Percentiles rank a stretch among this genome's conserved stretches.
Evolutionary conservation across 1,140 invertebrate species (phyloP).

Genomic region (Lepidurus packardi): DNA sequence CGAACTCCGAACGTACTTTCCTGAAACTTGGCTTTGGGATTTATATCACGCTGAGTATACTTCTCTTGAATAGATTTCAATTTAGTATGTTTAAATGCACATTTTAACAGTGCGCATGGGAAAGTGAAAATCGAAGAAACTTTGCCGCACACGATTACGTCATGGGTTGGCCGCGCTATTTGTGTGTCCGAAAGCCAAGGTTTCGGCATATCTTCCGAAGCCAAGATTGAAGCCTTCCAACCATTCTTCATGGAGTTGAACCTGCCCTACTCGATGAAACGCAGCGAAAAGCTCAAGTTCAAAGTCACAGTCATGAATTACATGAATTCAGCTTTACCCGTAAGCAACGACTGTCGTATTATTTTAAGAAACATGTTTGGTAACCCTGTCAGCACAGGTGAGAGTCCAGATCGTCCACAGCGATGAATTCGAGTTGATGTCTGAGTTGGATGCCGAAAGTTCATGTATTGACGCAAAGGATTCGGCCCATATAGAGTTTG

Average conservation of each 20-base stretch:
- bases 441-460: conserved; percentile 14
- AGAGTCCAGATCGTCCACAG: conserved; percentile 49
- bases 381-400: conserved; percentile 44
- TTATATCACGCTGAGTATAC: conserved; percentile 43
- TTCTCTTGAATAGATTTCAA: conserved; percentile 47
- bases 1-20: conserved; percentile 55
- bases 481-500: conserved; percentile 49
- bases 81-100: conserved; percentile 5
- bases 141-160: conserved; percentile 66
- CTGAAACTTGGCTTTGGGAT: conserved; percentile 65
- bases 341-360: conserved; percentile 44
- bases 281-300: conserved; percentile 60
- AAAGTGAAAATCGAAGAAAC: conserved; percentile 47
- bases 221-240: conserved; percentile 59
- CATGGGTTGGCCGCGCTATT: conserved; percentile 63
- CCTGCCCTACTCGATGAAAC: conserved; percentile 63
- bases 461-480: conserved; percentile 46
- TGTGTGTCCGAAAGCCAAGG: conserved; percentile 59
- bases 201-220: conserved; percentile 55
- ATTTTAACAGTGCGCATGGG: conserved; percentile 50
- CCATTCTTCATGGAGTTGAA: conserved; percentile 66
- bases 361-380: conserved; percentile 31
- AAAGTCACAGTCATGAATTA: conserved; percentile 69
- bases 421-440: conserved; percentile 47
- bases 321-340: conserved; percentile 55